Conservation (phyloP, 2,113 vertebrate species). For the Lepus europaeus region DNA sequence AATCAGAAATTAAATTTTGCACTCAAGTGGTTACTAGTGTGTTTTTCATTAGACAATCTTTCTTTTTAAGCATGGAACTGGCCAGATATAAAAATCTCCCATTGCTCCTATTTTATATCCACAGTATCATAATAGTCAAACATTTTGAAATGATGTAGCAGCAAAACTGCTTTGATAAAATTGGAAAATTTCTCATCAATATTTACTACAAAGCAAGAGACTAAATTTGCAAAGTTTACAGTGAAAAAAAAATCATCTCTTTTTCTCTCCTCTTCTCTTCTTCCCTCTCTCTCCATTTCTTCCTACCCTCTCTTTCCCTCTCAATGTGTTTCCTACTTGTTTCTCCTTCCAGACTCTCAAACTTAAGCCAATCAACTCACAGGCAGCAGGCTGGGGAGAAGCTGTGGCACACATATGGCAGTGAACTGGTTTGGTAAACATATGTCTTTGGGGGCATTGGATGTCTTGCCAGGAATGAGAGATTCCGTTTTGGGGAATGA, state of each 20-base stretch:
- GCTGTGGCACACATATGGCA: slow-evolving; percentile 63
- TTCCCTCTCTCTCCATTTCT: not conserved
- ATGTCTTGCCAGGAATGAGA: slow-evolving; percentile 61
- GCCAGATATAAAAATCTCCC: slow-evolving; percentile 11
- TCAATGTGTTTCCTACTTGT: not conserved
- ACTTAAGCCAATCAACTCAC: slow-evolving; percentile 44
- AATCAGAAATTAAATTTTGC: slow-evolving; percentile 49
- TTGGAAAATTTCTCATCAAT: not conserved
- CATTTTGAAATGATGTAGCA: slow-evolving; percentile 48
- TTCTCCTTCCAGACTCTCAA: slow-evolving; percentile 48
- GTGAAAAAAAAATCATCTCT: not conserved
- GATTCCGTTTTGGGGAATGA: slow-evolving; percentile 74
- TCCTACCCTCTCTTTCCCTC: not conserved
- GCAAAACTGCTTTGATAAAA: not conserved
- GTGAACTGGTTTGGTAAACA: slow-evolving; percentile 69
- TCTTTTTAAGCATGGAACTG: slow-evolving; percentile 7
- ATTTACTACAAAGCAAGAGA: slow-evolving; percentile 5
- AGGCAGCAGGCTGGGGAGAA: slow-evolving; percentile 47
- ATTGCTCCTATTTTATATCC: not conserved
- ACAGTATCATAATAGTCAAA: not conserved
- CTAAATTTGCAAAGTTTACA: not conserved
- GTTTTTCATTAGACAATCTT: slow-evolving; percentile 25
- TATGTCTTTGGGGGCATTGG: slow-evolving; percentile 63
- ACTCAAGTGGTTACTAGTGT: not conserved
- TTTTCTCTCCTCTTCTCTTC: not conserved